Evolutionary conservation across 2,113 vertebrate genomes (phyloP), one percentile per base, ranked within the genome.

Genomic region (Heterotis niloticus): DNA sequence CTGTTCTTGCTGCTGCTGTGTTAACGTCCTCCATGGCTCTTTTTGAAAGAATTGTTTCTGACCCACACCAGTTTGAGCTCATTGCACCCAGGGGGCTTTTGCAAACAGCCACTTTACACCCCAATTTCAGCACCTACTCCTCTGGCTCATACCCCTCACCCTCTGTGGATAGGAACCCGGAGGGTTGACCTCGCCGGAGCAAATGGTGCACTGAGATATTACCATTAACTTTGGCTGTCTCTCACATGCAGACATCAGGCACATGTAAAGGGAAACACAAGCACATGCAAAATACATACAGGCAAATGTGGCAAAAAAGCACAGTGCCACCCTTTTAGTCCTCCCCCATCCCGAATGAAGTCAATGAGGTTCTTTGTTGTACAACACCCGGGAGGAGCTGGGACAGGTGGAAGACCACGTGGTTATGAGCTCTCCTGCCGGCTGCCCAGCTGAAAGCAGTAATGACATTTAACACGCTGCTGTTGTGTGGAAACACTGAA

Each of bases 361-460:
- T 90, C 85, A 87, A 87, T 87, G 64, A 82, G 75, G 78, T 52
- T 77, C 87, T 90, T 90, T 90, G 86, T 90, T 85, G 83, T n/a
- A 2, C 78, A 79, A 79, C n/a, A 62, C 16, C 34, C 82, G 84
- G 81, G 82, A 80, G 66, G 82, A 28, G 85, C 85, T 62, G 62
- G 83, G 76, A 88, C 81, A 77, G 81, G 78, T 80, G 78, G 81
- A 44, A 10, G 67, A 62, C 57, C 57, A 20, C 51, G n/a, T 64
- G 16, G 60, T 28, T 56, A 75, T 75, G 59, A 26, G 20, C 60
- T 76, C 12, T 44, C 76, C 62, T 34, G 60, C 44, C 0, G 65
- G 52, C 29, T 81, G 80, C 83, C 66, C 29, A 76, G 75, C 69
- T 75, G 44, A 4, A 62, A 75, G 75, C 80, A 76, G 68, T 71